phyloP scores from a whole-genome alignment of 2,888 invertebrate species.

The Cantharis rufa region DNA sequence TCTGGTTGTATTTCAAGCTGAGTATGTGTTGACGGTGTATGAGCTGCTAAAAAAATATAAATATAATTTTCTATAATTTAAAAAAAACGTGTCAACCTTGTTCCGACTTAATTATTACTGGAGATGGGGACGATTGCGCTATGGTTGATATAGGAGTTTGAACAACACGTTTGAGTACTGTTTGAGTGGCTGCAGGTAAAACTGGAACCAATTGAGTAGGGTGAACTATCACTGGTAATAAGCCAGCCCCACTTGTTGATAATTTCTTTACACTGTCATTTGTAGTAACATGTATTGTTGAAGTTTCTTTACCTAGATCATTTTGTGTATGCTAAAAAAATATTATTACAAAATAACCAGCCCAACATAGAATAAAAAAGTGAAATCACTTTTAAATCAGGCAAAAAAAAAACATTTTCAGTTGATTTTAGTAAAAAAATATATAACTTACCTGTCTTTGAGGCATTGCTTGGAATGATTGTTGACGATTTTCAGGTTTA shows the following conservation, averaged over 20 bases:
- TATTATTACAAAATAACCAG: background rate
- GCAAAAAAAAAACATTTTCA: background rate
- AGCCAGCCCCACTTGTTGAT: constrained; percentile 42
- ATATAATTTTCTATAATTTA: background rate
- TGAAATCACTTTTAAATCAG: background rate
- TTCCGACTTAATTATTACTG: constrained; percentile 51
- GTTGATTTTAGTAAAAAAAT: background rate
- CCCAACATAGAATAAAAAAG: background rate
- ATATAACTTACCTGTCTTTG: constrained; percentile 44
- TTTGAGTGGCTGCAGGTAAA: constrained; percentile 59
- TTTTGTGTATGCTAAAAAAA: constrained; percentile 47
- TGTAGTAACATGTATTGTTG: constrained; percentile 44
- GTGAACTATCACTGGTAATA: constrained; percentile 75
- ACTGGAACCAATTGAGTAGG: constrained; percentile 80
- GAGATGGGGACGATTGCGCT: constrained; percentile 39
- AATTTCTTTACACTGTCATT: constrained; percentile 44
- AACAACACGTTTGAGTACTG: constrained; percentile 50
- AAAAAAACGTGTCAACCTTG: constrained; percentile 39
- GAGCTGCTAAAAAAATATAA: background rate
- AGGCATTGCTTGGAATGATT: constrained; percentile 37
- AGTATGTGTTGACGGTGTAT: constrained; percentile 9
- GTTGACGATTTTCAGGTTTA: constrained; percentile 44
- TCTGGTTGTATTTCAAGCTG: constrained; percentile 18
- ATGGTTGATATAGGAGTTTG: constrained; percentile 40
- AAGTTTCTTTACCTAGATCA: constrained; percentile 47